Evolutionary conservation across 2,888 invertebrate species (phyloP).

Genomic region (Acholoe squamosa): DNA sequence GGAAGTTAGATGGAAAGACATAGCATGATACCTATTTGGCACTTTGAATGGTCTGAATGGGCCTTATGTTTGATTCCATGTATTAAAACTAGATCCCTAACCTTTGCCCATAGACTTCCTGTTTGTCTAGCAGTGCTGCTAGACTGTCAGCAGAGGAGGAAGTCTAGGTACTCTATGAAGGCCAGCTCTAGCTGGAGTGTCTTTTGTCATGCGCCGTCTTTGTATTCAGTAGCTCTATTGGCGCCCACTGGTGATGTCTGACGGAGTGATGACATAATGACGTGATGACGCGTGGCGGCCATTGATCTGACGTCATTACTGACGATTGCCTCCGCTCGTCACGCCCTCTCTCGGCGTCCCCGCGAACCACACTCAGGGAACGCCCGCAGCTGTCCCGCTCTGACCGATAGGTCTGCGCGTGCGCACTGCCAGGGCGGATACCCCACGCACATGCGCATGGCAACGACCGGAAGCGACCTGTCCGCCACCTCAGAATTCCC

Average conservation of each 20-base stretch:
- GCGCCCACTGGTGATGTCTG: neutral
- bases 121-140: too few species aligned
- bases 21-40: too few species aligned
- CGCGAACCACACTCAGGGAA: neutral
- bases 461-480: neutral
- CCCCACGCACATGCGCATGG: neutral
- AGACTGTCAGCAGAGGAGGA: too few species aligned
- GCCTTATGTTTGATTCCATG: too few species aligned
- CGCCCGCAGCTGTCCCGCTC: neutral
- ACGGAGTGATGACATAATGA: slow-evolving; percentile 21
- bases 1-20: too few species aligned
- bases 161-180: too few species aligned
- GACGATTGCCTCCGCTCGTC: slow-evolving; percentile 27
- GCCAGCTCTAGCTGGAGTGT: too few species aligned
- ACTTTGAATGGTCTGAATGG: too few species aligned
- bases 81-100: too few species aligned
- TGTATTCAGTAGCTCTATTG: neutral
- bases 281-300: slow-evolving; percentile 22
- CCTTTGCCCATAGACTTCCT: too few species aligned
- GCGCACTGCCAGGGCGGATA: neutral
- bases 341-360: neutral
- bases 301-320: slow-evolving; percentile 27
- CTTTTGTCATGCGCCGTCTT: neutral
- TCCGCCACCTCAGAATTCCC: neutral
- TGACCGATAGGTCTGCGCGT: neutral